phyloP scores from a whole-genome alignment of 2,113 vertebrate genomes.

The Anseranas semipalmata region DNA sequence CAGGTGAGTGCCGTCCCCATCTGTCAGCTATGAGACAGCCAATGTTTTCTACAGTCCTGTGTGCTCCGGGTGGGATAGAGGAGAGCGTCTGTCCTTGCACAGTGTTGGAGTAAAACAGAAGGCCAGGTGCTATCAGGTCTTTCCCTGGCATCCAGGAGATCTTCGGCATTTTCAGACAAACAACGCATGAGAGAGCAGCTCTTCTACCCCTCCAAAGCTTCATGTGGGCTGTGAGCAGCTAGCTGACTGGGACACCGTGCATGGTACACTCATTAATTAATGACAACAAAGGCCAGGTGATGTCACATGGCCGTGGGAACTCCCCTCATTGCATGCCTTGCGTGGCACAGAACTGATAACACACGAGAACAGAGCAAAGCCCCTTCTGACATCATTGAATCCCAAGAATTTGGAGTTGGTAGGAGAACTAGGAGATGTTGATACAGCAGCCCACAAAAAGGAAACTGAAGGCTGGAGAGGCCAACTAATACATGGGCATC shows the following conservation, averaged over 20 bases:
- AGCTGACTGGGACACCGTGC: neutral
- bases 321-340: neutral
- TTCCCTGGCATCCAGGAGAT: neutral
- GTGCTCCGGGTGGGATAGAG: neutral
- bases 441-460: neutral
- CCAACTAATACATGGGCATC: neutral
- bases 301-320: neutral
- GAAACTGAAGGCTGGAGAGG: neutral
- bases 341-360: neutral
- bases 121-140: neutral
- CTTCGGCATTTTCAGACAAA: too few species aligned
- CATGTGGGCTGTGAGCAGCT: neutral
- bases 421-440: neutral
- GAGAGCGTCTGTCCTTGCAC: neutral
- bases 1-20: neutral
- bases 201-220: neutral
- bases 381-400: neutral
- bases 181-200: neutral
- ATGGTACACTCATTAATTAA: neutral
- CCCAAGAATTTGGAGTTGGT: neutral
- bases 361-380: neutral
- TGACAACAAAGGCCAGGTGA: neutral
- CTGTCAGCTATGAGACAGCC: neutral
- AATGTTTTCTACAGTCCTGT: neutral
- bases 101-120: neutral